Conservation (phyloP, 2,113 vertebrate species). For the Saccopteryx bilineata region DNA sequence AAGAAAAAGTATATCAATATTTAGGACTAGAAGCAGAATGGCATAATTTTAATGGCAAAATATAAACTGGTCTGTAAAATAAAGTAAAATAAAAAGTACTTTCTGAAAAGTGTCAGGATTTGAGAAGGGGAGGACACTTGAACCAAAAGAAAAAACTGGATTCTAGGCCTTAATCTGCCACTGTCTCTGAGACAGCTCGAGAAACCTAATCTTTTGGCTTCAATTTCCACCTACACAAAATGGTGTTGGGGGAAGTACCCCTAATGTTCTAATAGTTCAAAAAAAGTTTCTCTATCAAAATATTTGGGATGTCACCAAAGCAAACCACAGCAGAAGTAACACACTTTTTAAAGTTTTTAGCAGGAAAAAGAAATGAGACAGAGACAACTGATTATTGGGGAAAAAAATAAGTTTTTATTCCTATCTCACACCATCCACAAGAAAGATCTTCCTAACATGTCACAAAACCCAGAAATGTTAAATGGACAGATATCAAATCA, state of each 20-base stretch:
- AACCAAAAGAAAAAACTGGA: neutral
- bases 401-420: neutral
- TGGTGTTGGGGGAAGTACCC: neutral
- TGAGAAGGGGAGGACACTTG: neutral
- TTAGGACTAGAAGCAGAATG: slow-evolving; percentile 39
- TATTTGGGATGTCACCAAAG: slow-evolving; percentile 14
- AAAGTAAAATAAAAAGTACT: neutral
- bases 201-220: slow-evolving; percentile 29
- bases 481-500: neutral
- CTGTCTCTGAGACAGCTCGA: slow-evolving; percentile 3
- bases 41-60: slow-evolving; percentile 2
- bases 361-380: slow-evolving; percentile 14
- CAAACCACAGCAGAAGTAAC: neutral
- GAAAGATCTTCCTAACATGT: slow-evolving; percentile 8
- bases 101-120: slow-evolving; percentile 46
- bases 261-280: neutral
- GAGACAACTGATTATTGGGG: neutral
- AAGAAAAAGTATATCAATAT: slow-evolving; percentile 25
- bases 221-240: slow-evolving; percentile 41
- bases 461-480: neutral
- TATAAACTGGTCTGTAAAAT: neutral
- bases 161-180: neutral
- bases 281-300: slow-evolving; percentile 3
- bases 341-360: slow-evolving; percentile 21
- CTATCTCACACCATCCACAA: neutral